Base-by-base conservation (phyloP, 2,888 invertebrate species). In the Acleris literana region DNA sequence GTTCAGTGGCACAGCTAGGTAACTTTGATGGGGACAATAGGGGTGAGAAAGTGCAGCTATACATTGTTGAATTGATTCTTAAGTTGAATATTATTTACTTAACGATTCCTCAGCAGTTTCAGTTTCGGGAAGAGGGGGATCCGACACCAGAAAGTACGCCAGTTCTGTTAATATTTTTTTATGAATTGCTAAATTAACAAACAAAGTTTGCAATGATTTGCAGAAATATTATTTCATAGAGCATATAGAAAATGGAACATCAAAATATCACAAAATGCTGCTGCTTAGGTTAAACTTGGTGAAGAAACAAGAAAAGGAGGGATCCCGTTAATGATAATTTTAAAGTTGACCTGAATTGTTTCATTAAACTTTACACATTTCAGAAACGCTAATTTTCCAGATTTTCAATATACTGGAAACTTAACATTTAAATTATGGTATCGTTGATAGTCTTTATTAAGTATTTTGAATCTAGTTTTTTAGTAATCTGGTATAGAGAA, bases 131-230 rank as follows among this genome's bases (percentile, higher is more conserved):
- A 48, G 49, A 53, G 22, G 53, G 43, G 43, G 18, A 51, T 63
- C 63, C 56, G 18, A 57, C 63, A 43, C 44, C 63, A 51, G 44
- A 46, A 64, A 59, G 59, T 59, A 53, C 46, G 64, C 63, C 63
- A 59, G 46, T 64, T 64, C 59, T 59, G 64, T 65, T 56, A 69
- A 57, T 73, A 69, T 71, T 72, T 52, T 63, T 56, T 29, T 25
- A 63, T 61, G 44, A 63, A 54, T 29, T 44, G 29, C 46, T 53
- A n/a, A 39, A 48, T 18, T 29, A 63, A 13, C 5, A 29, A 29
- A 5, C 11, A 17, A 33, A 53, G 16, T 17, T 5, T 33, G 17
- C 52, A 52, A 4, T 29, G 29, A 33, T 17, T 29, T 53, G 29
- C 53, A 53, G 11, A 5, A 53, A 17, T 1, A 18, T 7, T 25